Evolutionary conservation across 2,888 invertebrate species (phyloP).

Genomic region (Kuschelorhynchus macadamiae): DNA sequence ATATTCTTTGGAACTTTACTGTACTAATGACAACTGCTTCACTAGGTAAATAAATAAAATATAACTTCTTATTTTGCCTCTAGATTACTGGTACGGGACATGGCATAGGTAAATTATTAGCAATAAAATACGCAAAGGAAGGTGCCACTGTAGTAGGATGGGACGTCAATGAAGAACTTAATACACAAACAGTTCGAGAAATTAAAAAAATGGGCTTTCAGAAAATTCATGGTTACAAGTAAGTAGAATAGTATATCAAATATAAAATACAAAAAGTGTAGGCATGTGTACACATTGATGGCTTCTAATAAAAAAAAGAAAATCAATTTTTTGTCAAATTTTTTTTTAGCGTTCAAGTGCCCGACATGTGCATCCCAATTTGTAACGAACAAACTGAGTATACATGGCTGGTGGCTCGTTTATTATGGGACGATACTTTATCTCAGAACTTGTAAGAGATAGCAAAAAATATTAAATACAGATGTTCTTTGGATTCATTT

Average conservation of each 20-base stretch:
- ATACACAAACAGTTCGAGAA: conserved; percentile 76
- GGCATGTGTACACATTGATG: no score
- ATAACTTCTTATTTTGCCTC: conserved; percentile 2
- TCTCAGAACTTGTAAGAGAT: no score
- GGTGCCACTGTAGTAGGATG: conserved; percentile 83
- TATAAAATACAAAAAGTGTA: neutral
- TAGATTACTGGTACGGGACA: conserved; percentile 90
- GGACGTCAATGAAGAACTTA: conserved; percentile 81
- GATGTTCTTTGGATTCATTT: no score
- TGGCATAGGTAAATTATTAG: conserved; percentile 86
- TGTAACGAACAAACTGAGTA: no score
- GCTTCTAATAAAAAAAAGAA: no score
- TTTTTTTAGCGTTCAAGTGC: no score
- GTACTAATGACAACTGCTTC: no score
- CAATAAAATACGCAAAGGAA: conserved; percentile 78
- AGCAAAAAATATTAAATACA: no score
- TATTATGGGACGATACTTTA: no score
- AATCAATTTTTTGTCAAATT: no score
- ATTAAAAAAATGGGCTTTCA: conserved; percentile 69
- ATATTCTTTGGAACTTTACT: neutral
- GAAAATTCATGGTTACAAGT: conserved; percentile 69
- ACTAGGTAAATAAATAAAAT: neutral
- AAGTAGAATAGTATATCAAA: conserved; percentile 41
- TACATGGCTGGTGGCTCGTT: no score
- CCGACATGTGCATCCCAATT: no score